phyloP scores from a whole-genome alignment of 2,888 invertebrate species.

The Bruchidius siliquastri region DNA sequence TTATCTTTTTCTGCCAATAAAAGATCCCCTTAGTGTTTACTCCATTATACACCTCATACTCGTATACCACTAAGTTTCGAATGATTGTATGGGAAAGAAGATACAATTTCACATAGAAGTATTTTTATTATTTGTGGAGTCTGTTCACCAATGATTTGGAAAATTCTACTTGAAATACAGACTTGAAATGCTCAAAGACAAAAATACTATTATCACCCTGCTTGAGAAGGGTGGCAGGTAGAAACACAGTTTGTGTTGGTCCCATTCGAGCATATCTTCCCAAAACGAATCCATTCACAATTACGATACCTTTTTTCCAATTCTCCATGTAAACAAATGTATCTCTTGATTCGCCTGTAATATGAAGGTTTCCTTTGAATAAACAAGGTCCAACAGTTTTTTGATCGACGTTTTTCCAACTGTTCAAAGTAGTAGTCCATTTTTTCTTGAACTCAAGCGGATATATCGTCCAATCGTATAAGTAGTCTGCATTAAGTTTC shows the following conservation, averaged over 20 bases:
- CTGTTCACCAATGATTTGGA: background rate
- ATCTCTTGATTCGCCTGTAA: conserved; percentile 54
- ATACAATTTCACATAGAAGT: background rate
- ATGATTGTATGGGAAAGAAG: too few relatives aligned
- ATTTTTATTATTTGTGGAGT: background rate
- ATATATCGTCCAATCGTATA: conserved; percentile 44
- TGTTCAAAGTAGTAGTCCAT: conserved; percentile 39
- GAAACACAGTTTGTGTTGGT: conserved; percentile 76
- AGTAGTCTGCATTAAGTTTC: conserved; percentile 39
- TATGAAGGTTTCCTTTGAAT: conserved; percentile 49
- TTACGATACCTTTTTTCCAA: conserved; percentile 84
- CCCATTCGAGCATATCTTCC: conserved; percentile 75
- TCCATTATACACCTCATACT: too few relatives aligned
- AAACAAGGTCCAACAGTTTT: conserved; percentile 50
- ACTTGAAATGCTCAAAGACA: conserved; percentile 39
- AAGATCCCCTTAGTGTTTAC: too few relatives aligned
- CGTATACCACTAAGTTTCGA: too few relatives aligned
- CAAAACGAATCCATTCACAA: conserved; percentile 78
- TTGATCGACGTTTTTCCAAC: conserved; percentile 14
- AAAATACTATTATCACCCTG: conserved; percentile 44
- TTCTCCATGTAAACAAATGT: conserved; percentile 71
- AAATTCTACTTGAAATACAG: conserved; percentile 5
- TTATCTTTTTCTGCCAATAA: too few relatives aligned
- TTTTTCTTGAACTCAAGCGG: conserved; percentile 47
- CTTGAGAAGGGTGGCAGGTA: conserved; percentile 69